A percentile compares a stretch with the other conserved stretches of the same genome.
Evolutionary conservation across 2,113 vertebrate species (phyloP).

Genomic region (Oryzias curvinotus): DNA sequence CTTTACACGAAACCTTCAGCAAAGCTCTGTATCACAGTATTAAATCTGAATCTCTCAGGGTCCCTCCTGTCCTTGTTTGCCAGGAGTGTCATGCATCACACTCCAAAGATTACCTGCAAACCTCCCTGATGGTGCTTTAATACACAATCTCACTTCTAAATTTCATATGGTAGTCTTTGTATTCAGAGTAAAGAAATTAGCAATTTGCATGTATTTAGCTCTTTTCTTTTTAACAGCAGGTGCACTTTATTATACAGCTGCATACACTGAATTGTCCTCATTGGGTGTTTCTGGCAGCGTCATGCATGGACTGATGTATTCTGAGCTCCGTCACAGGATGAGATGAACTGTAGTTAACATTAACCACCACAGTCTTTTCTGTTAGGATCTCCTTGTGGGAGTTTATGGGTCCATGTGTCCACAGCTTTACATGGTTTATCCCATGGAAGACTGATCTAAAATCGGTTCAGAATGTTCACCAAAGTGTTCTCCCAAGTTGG

Average conservation of each 20-base stretch:
- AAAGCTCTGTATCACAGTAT: constrained; percentile 23
- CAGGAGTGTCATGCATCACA: constrained; percentile 5
- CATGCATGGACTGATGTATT: too few relatives aligned
- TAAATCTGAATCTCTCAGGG: constrained; percentile 15
- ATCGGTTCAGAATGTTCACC: neutral
- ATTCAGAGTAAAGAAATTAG: neutral
- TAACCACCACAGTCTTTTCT: neutral
- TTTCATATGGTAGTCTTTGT: constrained; percentile 6
- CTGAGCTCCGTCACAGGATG: too few relatives aligned
- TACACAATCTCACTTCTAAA: constrained; percentile 2
- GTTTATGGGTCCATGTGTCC: neutral
- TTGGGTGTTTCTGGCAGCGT: too few relatives aligned
- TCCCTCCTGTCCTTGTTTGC: constrained; percentile 9
- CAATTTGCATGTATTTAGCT: neutral
- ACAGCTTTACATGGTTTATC: neutral
- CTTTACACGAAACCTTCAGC: constrained; percentile 3
- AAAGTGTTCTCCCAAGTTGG: neutral
- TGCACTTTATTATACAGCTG: too few relatives aligned
- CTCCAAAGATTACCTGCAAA: neutral
- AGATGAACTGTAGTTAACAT: neutral
- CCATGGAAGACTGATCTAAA: constrained; percentile 1
- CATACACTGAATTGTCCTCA: too few relatives aligned
- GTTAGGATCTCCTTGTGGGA: neutral
- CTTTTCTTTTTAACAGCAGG: too few relatives aligned
- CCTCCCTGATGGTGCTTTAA: neutral